These are phyloP conservation scores for Thunnus maccoyii DNA, from an alignment of 2,113 vertebrate species.

Conservation along the genomic window DNA sequence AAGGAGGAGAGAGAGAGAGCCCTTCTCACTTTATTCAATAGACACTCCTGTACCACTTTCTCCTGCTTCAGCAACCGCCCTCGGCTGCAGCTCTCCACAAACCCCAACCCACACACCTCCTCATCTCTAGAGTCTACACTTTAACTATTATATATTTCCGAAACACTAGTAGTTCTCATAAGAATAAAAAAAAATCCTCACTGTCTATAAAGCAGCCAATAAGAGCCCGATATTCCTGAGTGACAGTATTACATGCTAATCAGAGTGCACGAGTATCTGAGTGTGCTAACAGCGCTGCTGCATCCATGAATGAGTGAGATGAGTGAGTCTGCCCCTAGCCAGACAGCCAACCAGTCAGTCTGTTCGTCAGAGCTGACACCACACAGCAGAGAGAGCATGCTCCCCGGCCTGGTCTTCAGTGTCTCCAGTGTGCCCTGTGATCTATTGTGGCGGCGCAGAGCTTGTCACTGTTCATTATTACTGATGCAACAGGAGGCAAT, in stretches of 20 bases:
- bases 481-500: constrained; percentile 80
- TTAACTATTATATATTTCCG: constrained; percentile 58
- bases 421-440: constrained; percentile 70
- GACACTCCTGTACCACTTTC: constrained; percentile 67
- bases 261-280: constrained; percentile 32
- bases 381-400: constrained; percentile 52
- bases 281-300: constrained; percentile 34
- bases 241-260: constrained; percentile 52
- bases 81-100: constrained; percentile 60
- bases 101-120: constrained; percentile 58
- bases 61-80: constrained; percentile 58
- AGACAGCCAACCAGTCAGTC: constrained; percentile 19
- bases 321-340: constrained; percentile 20
- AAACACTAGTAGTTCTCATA: constrained; percentile 48
- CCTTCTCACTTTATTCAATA: constrained; percentile 75
- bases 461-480: constrained; percentile 84
- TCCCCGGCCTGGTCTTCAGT: constrained; percentile 58
- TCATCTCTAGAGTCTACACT: constrained; percentile 66
- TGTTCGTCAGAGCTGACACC: constrained; percentile 57
- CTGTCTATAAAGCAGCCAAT: constrained; percentile 34
- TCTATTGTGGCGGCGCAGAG: constrained; percentile 75
- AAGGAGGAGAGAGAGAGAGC: constrained; percentile 43
- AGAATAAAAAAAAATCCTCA: background rate
- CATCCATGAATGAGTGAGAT: constrained; percentile 57
- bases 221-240: constrained; percentile 38